Conservation (phyloP, 1,140 invertebrate genomes). For the Agrypnia vestita region DNA sequence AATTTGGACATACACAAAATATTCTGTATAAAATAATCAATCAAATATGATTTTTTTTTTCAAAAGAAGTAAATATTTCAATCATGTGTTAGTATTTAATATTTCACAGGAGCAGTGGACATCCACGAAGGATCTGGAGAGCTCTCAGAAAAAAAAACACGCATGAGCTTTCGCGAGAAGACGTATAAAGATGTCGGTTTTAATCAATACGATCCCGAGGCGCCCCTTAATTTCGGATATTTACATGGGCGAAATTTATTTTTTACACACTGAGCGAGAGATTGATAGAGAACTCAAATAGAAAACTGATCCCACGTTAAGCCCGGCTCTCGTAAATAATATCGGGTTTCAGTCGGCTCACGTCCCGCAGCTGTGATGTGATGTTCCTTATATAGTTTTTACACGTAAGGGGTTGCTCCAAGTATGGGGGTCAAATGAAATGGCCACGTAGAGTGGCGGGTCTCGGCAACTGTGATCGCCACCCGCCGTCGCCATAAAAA, state of each 20-base stretch:
- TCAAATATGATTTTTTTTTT: no score
- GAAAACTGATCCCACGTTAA: conserved; percentile 56
- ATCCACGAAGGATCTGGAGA: no score
- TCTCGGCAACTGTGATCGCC: neutral
- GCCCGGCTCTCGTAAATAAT: conserved; percentile 53
- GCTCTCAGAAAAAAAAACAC: no score
- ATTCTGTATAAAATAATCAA: no score
- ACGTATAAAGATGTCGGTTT: no score
- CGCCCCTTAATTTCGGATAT: conserved; percentile 4
- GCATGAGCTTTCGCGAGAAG: no score
- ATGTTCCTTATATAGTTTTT: conserved; percentile 58
- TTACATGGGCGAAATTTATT: conserved; percentile 47
- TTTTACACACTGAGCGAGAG: conserved; percentile 45
- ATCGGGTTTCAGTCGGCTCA: conserved; percentile 45
- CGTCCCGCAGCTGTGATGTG: conserved; percentile 53
- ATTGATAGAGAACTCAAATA: conserved; percentile 59
- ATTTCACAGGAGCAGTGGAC: no score
- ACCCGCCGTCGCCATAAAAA: no score
- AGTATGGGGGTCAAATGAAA: conserved; percentile 50
- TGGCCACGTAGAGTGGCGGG: conserved; percentile 50
- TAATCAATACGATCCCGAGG: neutral
- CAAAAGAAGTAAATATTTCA: no score
- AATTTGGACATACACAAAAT: no score
- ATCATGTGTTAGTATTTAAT: no score
- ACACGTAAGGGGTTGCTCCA: conserved; percentile 53